Conservation (phyloP, 2,888 invertebrate genomes). For the Drosophila mimetica region DNA sequence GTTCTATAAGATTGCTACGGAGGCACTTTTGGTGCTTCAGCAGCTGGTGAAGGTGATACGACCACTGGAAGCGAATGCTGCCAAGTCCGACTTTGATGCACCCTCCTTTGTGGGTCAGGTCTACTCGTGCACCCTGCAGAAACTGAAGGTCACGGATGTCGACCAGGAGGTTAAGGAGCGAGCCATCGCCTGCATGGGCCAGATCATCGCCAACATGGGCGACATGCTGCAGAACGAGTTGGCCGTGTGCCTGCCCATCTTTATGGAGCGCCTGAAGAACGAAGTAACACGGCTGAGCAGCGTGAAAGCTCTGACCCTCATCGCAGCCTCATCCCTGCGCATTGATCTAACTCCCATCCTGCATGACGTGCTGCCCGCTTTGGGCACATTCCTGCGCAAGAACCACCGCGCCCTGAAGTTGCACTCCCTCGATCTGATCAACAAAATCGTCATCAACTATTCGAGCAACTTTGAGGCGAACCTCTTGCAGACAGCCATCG, state of each 20-base stretch:
- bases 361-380: conserved; percentile 94
- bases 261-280: conserved; percentile 96
- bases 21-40: conserved; percentile 96
- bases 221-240: conserved; percentile 93
- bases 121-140: conserved; percentile 93
- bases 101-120: conserved; percentile 91
- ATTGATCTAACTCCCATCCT: conserved; percentile 93
- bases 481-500: conserved; percentile 89
- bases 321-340: conserved; percentile 94
- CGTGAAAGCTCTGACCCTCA: conserved; percentile 97
- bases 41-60: conserved; percentile 97
- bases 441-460: conserved; percentile 95
- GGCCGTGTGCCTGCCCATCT: conserved; percentile 94
- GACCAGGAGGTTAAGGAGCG: conserved; percentile 99
- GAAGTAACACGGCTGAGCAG: conserved; percentile 98
- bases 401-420: conserved; percentile 98
- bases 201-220: conserved; percentile 96
- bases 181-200: conserved; percentile 98
- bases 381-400: conserved; percentile 97
- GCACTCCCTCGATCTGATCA: conserved; percentile 94
- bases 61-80: conserved; percentile 85
- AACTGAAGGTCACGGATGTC: conserved; percentile 97
- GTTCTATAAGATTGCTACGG: conserved; percentile 99
- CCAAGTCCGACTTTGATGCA: conserved; percentile 88
- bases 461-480: conserved; percentile 87